Base-by-base conservation (phyloP, 2,797 vertebrate species). In the Lacerta bilineata region DNA sequence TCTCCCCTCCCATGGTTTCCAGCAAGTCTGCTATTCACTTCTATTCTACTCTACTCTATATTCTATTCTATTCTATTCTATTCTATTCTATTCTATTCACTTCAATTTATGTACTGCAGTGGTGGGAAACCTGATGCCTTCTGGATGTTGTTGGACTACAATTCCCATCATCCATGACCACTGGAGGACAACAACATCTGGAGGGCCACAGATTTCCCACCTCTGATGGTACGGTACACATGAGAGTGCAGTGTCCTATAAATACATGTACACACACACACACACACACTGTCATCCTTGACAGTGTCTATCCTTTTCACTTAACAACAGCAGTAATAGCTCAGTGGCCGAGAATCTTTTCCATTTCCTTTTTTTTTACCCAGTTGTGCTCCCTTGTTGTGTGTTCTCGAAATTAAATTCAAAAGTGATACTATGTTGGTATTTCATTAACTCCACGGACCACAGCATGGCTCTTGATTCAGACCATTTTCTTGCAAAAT, bases 351-450 rank as follows among this genome's bases (percentile, higher is more conserved):
- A 83, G 33, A 33, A 86, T 89, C 85, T 5, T 87, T 92, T 39
- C n/a, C 0, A 0, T 1, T 18, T 0, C 1, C 27, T 89, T 43
- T 43, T 89, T 18, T 88, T 83, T 68, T 55, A 80, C n/a, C 92
- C 66, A 80, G 84, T 80, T 74, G 74, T 84, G 82, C 90, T 86
- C 86, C 75, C 3, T 33, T 29, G 55, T 39, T 92, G 72, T 77
- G 64, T 69, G 72, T 79, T 92, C 90, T 0, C 71, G 55, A 93
- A 91, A 93, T 91, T 91, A 87, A 33, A 78, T 43, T 83, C 91
- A 13, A 23, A 76, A 85, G 50, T 68, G 9, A 46, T 85, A 25
- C 23, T 4, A 33, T 84, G 80, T 39, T 75, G 82, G 36, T 43
- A 72, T 91, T 92, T 91, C 23, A 91, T 89, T 85, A 86, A 83